These are phyloP conservation scores for Drosophila flavopinicola DNA, from an alignment of 2,888 invertebrate species.

Conservation along the genomic window DNA sequence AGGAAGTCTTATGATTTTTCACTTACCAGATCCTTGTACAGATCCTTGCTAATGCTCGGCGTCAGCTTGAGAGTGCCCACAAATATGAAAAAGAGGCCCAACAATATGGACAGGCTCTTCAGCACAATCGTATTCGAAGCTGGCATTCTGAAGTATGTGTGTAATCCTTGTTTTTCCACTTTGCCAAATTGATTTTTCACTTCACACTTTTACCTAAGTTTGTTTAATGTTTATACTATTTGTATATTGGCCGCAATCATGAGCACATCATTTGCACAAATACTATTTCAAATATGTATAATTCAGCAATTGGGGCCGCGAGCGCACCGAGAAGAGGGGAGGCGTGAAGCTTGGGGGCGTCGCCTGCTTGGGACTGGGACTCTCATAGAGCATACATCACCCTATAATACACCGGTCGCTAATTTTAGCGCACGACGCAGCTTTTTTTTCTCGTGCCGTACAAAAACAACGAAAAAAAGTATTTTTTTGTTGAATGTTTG, in stretches of 20 bases:
- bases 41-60: slow-evolving; percentile 95
- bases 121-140: slow-evolving; percentile 90
- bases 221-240: slow-evolving; percentile 9
- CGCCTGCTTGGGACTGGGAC: slow-evolving; percentile 36
- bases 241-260: slow-evolving; percentile 26
- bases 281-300: slow-evolving; percentile 47
- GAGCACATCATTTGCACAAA: slow-evolving; percentile 33
- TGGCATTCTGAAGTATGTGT: slow-evolving; percentile 73
- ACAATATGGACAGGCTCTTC: slow-evolving; percentile 94
- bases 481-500: slow-evolving; percentile 65
- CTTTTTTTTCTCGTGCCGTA: slow-evolving; percentile 46
- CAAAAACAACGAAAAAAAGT: slow-evolving; percentile 38
- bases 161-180: slow-evolving; percentile 17
- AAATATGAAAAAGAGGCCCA: slow-evolving; percentile 97
- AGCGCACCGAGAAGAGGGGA: background rate
- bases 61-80: slow-evolving; percentile 97
- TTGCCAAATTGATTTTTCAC: slow-evolving; percentile 23
- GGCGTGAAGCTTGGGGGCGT: slow-evolving; percentile 14
- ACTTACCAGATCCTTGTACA: slow-evolving; percentile 98
- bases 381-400: slow-evolving; percentile 59
- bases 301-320: slow-evolving; percentile 47
- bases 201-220: slow-evolving; percentile 5
- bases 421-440: slow-evolving; percentile 67
- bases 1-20: slow-evolving; percentile 28
- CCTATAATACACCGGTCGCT: slow-evolving; percentile 73